These are phyloP conservation scores for Palloptera scutellata DNA, from an alignment of 2,888 invertebrate species.

Conservation along the genomic window DNA sequence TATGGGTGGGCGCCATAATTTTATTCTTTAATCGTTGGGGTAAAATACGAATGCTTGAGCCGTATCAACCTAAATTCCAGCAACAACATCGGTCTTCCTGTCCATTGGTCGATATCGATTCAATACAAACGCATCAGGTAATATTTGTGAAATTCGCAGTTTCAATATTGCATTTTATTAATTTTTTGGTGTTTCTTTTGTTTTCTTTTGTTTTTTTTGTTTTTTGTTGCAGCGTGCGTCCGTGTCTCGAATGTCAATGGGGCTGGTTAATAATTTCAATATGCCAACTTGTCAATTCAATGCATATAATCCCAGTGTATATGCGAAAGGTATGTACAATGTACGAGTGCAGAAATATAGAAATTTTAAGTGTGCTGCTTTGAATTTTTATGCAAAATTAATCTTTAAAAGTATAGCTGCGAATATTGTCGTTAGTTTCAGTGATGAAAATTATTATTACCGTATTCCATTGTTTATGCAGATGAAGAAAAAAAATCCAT, in stretches of 20 bases:
- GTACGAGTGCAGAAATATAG: no score
- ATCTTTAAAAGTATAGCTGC: no score
- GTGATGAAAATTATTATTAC: no score
- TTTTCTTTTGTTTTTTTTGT: slow-evolving; percentile 1
- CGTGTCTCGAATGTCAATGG: slow-evolving; percentile 64
- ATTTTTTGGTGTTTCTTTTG: not conserved
- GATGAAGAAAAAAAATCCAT: no score
- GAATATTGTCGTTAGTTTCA: no score
- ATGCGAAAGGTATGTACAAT: slow-evolving; percentile 57
- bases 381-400: no score
- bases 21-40: slow-evolving; percentile 95
- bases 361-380: no score
- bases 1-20: slow-evolving; percentile 90
- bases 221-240: slow-evolving; percentile 61
- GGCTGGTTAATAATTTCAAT: slow-evolving; percentile 61
- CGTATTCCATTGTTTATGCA: no score
- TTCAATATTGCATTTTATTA: no score
- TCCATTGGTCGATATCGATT: slow-evolving; percentile 69
- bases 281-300: slow-evolving; percentile 62
- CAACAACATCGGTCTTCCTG: slow-evolving; percentile 84
- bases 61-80: slow-evolving; percentile 90
- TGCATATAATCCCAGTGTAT: slow-evolving; percentile 57
- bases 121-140: slow-evolving; percentile 59
- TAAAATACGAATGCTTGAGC: slow-evolving; percentile 91
- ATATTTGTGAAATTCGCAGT: slow-evolving; percentile 28